Conservation (phyloP, 2,797 vertebrate genomes). For the Alauda arvensis region DNA sequence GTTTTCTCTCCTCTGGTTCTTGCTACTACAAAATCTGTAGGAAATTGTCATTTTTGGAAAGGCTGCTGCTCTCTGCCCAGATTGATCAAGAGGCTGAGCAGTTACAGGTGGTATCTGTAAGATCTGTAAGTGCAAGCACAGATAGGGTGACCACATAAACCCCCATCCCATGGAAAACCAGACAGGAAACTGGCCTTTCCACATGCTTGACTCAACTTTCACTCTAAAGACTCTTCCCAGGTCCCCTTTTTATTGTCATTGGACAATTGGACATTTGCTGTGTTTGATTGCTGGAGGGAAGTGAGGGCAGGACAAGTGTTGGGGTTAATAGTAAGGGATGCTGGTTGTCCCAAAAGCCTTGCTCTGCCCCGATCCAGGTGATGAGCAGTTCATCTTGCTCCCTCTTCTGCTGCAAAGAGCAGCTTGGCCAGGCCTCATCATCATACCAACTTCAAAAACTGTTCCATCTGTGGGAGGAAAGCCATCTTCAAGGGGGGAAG, state of each 20-base stretch:
- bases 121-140: neutral
- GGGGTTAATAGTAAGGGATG: neutral
- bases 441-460: neutral
- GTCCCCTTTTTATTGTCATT: neutral
- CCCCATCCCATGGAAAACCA: neutral
- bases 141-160: neutral
- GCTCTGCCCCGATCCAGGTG: neutral
- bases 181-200: neutral
- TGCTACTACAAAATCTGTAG: neutral
- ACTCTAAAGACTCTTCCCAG: neutral
- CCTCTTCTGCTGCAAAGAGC: neutral
- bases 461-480: neutral
- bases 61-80: neutral
- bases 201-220: neutral
- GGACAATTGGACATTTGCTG: neutral
- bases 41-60: neutral
- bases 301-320: neutral
- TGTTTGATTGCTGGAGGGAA: neutral
- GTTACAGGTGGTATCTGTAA: fast-evolving
- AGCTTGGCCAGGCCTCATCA: neutral
- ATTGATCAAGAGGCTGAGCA: neutral
- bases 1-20: neutral
- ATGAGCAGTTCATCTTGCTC: neutral
- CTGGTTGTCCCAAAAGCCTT: neutral
- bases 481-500: neutral